A percentile compares a stretch with the other conserved stretches of the same genome.
phyloP scores from a whole-genome alignment of 2,888 invertebrate species.

The Eristalinus aeneus region DNA sequence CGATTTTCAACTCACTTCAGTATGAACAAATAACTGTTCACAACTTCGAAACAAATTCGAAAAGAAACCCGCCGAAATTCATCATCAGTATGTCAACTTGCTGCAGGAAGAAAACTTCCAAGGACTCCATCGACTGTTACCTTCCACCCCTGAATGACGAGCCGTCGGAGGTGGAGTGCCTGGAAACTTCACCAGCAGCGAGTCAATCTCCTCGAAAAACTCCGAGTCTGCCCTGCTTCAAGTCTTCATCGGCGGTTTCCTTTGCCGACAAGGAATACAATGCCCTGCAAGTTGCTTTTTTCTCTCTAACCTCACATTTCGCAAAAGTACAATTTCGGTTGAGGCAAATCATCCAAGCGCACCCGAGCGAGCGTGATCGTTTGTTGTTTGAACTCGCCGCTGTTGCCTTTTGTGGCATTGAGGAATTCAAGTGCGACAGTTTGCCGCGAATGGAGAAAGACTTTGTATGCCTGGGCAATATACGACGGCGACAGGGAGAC shows the following conservation, averaged over 20 bases:
- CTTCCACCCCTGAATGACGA: neutral
- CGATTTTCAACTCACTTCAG: neutral
- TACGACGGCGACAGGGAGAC: slow-evolving; percentile 72
- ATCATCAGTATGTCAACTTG: neutral
- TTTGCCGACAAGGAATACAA: slow-evolving; percentile 73
- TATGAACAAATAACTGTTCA: neutral
- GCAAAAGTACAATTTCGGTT: slow-evolving; percentile 77
- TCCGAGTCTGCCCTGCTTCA: neutral
- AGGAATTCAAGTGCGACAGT: slow-evolving; percentile 34
- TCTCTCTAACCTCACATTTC: slow-evolving; percentile 75
- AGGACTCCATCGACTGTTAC: neutral
- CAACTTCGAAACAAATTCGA: neutral
- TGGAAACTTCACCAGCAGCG: neutral
- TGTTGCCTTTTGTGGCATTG: slow-evolving; percentile 71
- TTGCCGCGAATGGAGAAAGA: slow-evolving; percentile 73
- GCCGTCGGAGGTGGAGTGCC: neutral
- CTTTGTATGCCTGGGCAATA: slow-evolving; percentile 72
- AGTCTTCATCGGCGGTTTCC: neutral
- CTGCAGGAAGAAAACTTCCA: neutral
- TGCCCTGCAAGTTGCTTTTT: slow-evolving; percentile 74
- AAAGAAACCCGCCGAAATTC: neutral
- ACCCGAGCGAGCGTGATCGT: slow-evolving; percentile 70
- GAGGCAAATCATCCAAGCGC: slow-evolving; percentile 74
- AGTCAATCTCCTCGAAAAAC: neutral
- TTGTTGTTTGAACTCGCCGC: slow-evolving; percentile 74